A percentile compares a stretch with the other conserved stretches of the same genome.
Conservation (phyloP, 2,113 vertebrate species). For the Ceyx margarethae region DNA sequence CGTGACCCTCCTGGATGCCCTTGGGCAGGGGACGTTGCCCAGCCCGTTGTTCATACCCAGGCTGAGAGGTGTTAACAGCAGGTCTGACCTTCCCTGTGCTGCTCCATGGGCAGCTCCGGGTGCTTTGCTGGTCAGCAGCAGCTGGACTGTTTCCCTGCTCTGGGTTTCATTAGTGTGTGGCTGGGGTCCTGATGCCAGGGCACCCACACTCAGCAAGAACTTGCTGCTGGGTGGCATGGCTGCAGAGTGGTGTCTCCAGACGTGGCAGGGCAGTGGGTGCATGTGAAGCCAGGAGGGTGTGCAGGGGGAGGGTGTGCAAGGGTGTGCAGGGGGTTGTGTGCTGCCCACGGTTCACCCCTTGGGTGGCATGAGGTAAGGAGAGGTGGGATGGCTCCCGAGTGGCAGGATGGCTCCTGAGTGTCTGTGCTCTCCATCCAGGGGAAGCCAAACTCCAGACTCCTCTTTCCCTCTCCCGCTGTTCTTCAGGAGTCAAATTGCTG, state of each 20-base stretch:
- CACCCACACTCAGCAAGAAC: accelerated
- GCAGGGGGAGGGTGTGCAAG: too few species aligned
- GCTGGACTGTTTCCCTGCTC: accelerated
- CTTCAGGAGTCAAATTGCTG: background rate
- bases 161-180: accelerated
- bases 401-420: accelerated
- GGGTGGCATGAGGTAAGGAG: accelerated
- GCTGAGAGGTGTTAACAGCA: too few species aligned
- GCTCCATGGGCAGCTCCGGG: accelerated
- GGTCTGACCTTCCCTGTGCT: accelerated
- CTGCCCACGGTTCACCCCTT: accelerated
- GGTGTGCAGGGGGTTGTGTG: accelerated
- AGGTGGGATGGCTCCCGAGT: accelerated
- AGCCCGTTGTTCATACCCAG: accelerated
- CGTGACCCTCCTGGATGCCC: accelerated
- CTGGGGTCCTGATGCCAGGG: accelerated
- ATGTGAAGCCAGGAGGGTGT: too few species aligned
- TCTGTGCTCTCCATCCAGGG: background rate
- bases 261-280: too few species aligned
- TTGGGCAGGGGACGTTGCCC: accelerated
- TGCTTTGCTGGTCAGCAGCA: background rate
- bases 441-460: background rate
- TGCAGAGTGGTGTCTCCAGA: accelerated
- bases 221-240: background rate
- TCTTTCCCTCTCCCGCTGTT: background rate